Conservation (phyloP, 2,888 invertebrate genomes). For the Pyrrhosoma nymphula region DNA sequence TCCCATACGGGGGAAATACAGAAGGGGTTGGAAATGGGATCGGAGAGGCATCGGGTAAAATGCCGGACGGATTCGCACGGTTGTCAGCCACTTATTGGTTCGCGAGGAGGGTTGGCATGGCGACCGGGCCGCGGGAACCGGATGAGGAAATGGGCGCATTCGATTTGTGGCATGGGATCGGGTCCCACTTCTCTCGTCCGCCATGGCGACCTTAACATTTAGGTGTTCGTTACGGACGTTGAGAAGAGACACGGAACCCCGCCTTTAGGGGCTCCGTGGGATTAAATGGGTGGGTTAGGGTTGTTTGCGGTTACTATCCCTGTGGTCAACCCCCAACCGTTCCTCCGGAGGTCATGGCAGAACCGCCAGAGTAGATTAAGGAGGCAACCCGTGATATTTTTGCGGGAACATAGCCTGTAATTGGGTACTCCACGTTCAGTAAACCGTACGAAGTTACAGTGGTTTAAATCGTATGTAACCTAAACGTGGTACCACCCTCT, state of each 20-base stretch:
- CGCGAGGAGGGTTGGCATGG: not conserved
- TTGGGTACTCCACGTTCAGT: not conserved
- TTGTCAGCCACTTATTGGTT: conserved; percentile 6
- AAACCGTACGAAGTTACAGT: not conserved
- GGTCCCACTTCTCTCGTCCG: not conserved
- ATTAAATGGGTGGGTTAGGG: not conserved
- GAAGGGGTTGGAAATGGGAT: not conserved
- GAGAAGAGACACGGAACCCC: not conserved
- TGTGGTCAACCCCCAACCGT: not conserved
- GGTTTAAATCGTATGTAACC: not conserved
- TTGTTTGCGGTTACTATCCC: not conserved
- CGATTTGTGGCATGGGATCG: not conserved
- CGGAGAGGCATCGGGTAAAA: not conserved
- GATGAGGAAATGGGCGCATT: not conserved
- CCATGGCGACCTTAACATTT: not conserved
- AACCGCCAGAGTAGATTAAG: not conserved
- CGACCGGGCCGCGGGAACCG: not conserved
- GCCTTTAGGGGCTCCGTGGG: not conserved
- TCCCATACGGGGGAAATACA: not conserved
- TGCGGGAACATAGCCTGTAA: not conserved
- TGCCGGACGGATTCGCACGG: not conserved
- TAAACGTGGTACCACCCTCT: not conserved
- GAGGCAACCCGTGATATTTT: not conserved
- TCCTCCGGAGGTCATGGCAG: not conserved
- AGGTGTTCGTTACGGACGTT: not conserved